phyloP scores from a whole-genome alignment of 2,113 vertebrate species.

The Ctenomys sociabilis region DNA sequence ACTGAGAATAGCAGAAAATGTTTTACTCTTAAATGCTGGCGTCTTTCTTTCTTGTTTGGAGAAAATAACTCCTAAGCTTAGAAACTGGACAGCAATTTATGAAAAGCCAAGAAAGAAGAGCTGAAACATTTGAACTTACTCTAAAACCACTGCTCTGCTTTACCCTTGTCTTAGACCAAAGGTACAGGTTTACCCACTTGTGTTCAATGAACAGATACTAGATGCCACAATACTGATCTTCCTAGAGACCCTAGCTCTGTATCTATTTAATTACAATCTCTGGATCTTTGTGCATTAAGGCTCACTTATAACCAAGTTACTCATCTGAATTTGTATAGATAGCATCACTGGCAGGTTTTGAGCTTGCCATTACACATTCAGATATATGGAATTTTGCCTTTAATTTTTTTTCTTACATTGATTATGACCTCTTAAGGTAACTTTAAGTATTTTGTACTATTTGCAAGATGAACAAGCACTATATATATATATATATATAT shows the following conservation, averaged over 20 bases:
- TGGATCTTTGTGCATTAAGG: background rate
- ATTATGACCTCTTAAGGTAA: background rate
- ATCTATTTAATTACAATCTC: background rate
- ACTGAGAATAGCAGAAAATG: background rate
- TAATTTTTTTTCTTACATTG: background rate
- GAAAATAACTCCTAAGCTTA: background rate
- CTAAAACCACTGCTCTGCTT: background rate
- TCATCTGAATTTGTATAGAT: background rate
- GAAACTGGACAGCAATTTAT: background rate
- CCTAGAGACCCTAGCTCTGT: background rate
- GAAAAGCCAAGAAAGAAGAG: background rate
- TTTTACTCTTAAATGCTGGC: background rate
- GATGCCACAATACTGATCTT: background rate
- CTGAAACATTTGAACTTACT: background rate
- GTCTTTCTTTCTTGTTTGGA: background rate
- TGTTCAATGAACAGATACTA: background rate
- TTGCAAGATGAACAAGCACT: too few species aligned
- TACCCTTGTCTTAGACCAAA: background rate
- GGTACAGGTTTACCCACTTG: background rate
- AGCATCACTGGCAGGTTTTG: background rate
- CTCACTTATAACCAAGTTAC: background rate
- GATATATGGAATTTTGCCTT: background rate
- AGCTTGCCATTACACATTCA: background rate
- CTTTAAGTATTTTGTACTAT: background rate
- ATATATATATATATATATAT: background rate